Evolutionary conservation across 2,888 invertebrate genomes (phyloP), one percentile per base, ranked within the genome.

Genomic region (Sericinus montela): DNA sequence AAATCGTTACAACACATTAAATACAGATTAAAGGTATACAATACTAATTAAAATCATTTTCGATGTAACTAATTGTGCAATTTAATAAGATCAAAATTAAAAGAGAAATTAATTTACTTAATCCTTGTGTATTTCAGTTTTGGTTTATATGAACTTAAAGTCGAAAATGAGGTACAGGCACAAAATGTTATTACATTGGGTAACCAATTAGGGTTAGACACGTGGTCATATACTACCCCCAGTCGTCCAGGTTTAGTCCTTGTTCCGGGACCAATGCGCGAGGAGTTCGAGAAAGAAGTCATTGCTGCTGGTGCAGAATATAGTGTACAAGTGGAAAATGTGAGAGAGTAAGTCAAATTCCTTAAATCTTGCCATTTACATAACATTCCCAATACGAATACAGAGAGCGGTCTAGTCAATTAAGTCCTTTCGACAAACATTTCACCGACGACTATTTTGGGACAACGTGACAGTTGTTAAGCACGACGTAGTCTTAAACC

Each of bases 341-440:
- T 84, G 23, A 79, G 76, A 48, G 73, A 76, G 84, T 84, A 65
- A 77, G 79, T 69, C 8, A 1, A 28, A 3, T 8, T 35, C 9
- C 3, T n/a, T 23, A 16, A 23, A 6, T 23, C n/a, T n/a, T n/a
- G n/a, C n/a, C n/a, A n/a, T n/a, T n/a, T n/a, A n/a, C n/a, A n/a
- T n/a, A n/a, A n/a, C n/a, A n/a, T n/a, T n/a, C n/a, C n/a, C n/a
- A n/a, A n/a, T n/a, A n/a, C n/a, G n/a, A n/a, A n/a, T n/a, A n/a
- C n/a, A n/a, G n/a, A n/a, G n/a, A n/a, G n/a, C n/a, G n/a, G n/a
- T n/a, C n/a, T n/a, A n/a, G n/a, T n/a, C n/a, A n/a, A n/a, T n/a
- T n/a, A n/a, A n/a, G n/a, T n/a, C n/a, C n/a, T n/a, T n/a, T n/a
- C n/a, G n/a, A n/a, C n/a, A n/a, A n/a, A n/a, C n/a, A n/a, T n/a